phyloP scores from a whole-genome alignment of 1,140 invertebrate genomes.

The Drosophila ironensis region DNA sequence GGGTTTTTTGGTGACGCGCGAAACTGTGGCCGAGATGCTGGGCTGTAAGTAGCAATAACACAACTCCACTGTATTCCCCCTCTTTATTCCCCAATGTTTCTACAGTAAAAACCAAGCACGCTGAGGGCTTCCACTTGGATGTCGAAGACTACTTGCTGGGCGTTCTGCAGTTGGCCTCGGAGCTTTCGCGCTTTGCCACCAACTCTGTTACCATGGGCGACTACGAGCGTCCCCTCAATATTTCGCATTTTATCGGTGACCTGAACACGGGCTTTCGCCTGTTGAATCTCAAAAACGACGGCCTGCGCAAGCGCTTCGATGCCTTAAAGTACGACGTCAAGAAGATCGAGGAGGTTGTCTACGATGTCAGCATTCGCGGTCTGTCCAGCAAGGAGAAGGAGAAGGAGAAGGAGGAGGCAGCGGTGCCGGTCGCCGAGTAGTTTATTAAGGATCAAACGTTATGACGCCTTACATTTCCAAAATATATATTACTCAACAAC shows the following conservation, averaged over 20 bases:
- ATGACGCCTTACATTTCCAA: too few relatives aligned
- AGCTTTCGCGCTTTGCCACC: slow-evolving; percentile 92
- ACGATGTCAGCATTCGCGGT: slow-evolving; percentile 94
- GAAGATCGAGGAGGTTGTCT: slow-evolving; percentile 97
- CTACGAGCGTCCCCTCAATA: slow-evolving; percentile 90
- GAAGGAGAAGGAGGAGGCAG: slow-evolving; percentile 12
- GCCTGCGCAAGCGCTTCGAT: slow-evolving; percentile 93
- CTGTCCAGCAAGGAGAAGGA: slow-evolving; percentile 79
- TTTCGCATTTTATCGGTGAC: slow-evolving; percentile 93
- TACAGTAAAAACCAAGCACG: slow-evolving; percentile 84
- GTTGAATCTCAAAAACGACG: slow-evolving; percentile 95
- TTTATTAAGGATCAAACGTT: too few relatives aligned
- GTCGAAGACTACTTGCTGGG: slow-evolving; percentile 95
- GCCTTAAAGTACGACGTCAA: slow-evolving; percentile 96
- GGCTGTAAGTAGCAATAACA: slow-evolving; percentile 87
- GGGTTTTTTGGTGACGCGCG: slow-evolving; percentile 87
- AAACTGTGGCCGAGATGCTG: slow-evolving; percentile 90
- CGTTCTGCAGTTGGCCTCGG: slow-evolving; percentile 89
- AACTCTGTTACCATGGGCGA: slow-evolving; percentile 94
- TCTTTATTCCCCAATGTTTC: slow-evolving; percentile 3
- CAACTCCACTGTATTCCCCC: too few relatives aligned
- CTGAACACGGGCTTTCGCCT: slow-evolving; percentile 93
- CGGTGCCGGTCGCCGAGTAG: slow-evolving; percentile 29
- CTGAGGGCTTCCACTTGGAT: slow-evolving; percentile 93
- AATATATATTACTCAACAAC: too few relatives aligned